Conservation (phyloP, 2,888 invertebrate genomes). For the Drosophila eohydei region DNA sequence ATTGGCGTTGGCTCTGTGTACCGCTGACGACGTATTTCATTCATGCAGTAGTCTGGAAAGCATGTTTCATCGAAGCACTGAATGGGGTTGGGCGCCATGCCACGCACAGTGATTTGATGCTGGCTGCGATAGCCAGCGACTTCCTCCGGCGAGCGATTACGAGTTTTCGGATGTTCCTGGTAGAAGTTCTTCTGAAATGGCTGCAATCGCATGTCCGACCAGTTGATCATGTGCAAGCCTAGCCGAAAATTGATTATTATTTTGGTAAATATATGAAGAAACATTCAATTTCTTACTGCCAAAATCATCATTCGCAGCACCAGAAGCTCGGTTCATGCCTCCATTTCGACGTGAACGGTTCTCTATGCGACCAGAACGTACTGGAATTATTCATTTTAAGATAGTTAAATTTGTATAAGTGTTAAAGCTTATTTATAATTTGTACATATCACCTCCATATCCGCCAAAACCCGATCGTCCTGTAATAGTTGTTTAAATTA, state of each 20-base stretch:
- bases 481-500: slow-evolving; percentile 4
- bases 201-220: slow-evolving; percentile 86
- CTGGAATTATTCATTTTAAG: slow-evolving; percentile 27
- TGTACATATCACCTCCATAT: slow-evolving; percentile 9
- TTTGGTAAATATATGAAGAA: no score
- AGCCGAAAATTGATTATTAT: slow-evolving; percentile 38
- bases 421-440: neutral
- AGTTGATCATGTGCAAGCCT: slow-evolving; percentile 86
- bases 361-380: slow-evolving; percentile 78
- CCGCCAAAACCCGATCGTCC: slow-evolving; percentile 35
- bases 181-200: slow-evolving; percentile 94
- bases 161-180: slow-evolving; percentile 88
- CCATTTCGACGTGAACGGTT: slow-evolving; percentile 85
- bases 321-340: slow-evolving; percentile 86
- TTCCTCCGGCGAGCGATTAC: slow-evolving; percentile 88
- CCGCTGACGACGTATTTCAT: slow-evolving; percentile 88
- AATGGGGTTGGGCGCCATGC: slow-evolving; percentile 91
- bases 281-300: slow-evolving; percentile 16
- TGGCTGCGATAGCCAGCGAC: slow-evolving; percentile 88
- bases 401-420: neutral
- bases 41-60: slow-evolving; percentile 91
- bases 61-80: slow-evolving; percentile 92
- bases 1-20: slow-evolving; percentile 92
- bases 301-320: slow-evolving; percentile 86
- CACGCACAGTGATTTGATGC: slow-evolving; percentile 91